Percentiles rank a stretch among this genome's conserved stretches.
Evolutionary conservation across 2,113 vertebrate genomes (phyloP).

Genomic region (Dipodomys stephensi): DNA sequence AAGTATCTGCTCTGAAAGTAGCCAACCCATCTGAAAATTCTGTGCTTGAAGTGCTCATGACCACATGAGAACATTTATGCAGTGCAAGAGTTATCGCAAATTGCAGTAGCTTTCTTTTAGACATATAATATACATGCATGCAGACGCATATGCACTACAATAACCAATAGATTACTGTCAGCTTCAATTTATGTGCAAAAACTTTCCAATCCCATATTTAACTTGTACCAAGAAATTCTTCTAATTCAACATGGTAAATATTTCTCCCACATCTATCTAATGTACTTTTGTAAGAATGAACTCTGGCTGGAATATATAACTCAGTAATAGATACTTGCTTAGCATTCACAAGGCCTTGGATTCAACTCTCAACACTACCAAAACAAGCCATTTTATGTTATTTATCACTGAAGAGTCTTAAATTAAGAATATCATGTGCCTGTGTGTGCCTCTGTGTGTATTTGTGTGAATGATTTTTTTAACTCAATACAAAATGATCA

Average conservation of each 20-base stretch:
- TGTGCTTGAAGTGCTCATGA: constrained; percentile 31
- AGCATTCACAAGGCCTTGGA: too few species aligned
- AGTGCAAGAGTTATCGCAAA: constrained; percentile 40
- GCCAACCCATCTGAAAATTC: neutral
- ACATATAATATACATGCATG: neutral
- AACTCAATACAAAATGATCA: neutral
- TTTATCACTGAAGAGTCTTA: constrained; percentile 25
- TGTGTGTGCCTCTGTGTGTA: neutral
- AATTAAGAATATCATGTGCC: constrained; percentile 1
- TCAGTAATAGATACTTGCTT: too few species aligned
- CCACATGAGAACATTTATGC: constrained; percentile 17
- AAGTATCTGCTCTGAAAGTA: neutral
- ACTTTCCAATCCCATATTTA: neutral
- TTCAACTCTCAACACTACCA: too few species aligned
- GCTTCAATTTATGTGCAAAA: constrained; percentile 49
- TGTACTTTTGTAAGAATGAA: neutral
- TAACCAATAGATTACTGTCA: neutral
- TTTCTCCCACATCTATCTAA: neutral
- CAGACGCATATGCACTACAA: neutral
- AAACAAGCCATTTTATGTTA: neutral
- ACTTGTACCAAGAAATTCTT: constrained; percentile 3
- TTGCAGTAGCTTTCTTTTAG: neutral
- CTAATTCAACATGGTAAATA: constrained; percentile 22
- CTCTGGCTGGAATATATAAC: neutral
- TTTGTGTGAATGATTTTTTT: too few species aligned